Conservation (phyloP, 2,113 vertebrate genomes). For the Rallus limicola region DNA sequence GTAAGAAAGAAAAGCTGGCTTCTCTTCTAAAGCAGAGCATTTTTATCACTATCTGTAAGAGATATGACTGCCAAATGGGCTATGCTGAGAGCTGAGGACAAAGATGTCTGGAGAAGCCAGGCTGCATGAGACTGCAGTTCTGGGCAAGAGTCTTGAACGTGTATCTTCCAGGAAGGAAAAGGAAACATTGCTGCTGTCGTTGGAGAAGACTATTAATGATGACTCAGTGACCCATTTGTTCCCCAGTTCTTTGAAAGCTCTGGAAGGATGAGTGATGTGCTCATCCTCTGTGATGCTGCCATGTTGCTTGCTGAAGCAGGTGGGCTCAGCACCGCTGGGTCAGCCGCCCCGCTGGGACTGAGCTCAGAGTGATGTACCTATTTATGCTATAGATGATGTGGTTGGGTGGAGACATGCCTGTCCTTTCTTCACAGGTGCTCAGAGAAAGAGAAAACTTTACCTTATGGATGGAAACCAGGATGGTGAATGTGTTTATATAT, state of each 20-base stretch:
- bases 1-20: neutral
- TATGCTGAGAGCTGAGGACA: neutral
- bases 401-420: neutral
- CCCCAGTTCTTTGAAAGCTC: neutral
- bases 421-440: neutral
- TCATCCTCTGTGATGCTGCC: neutral
- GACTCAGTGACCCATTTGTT: neutral
- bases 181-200: neutral
- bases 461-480: neutral
- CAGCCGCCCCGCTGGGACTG: accelerated
- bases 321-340: accelerated
- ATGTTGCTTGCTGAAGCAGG: neutral
- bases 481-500: accelerated
- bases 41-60: neutral
- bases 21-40: neutral
- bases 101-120: neutral
- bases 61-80: neutral
- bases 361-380: neutral
- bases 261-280: neutral
- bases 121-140: neutral
- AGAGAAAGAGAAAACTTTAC: neutral
- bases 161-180: neutral
- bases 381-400: neutral
- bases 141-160: too few species aligned
- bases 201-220: neutral